Evolutionary conservation across 2,797 vertebrate genomes (phyloP).

Genomic region (Podarcis siculus): DNA sequence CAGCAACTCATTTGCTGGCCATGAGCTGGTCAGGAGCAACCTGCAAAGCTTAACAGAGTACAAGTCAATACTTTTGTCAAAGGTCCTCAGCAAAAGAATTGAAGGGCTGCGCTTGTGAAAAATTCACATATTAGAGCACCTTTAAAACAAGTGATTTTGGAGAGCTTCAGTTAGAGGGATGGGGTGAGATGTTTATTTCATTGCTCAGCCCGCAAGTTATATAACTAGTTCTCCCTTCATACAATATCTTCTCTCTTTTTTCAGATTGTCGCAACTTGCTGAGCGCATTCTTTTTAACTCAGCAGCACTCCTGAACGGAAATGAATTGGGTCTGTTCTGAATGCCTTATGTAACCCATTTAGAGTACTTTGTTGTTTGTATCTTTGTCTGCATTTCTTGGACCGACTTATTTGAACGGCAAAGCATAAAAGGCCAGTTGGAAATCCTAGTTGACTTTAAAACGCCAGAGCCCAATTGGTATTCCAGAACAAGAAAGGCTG

Average conservation of each 20-base stretch:
- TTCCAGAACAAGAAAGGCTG: constrained; percentile 67
- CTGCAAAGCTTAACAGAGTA: constrained; percentile 51
- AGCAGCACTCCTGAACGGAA: constrained; percentile 68
- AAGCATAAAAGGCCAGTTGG: constrained; percentile 69
- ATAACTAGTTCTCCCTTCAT: constrained; percentile 57
- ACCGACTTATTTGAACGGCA: constrained; percentile 68
- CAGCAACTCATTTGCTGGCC: no score
- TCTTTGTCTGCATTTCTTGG: constrained; percentile 72
- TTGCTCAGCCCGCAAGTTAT: constrained; percentile 18
- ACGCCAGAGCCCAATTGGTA: constrained; percentile 71
- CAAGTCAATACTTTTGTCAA: constrained; percentile 60
- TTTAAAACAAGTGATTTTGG: neutral
- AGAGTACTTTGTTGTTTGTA: constrained; percentile 70
- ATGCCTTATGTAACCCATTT: constrained; percentile 75
- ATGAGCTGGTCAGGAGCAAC: constrained; percentile 41
- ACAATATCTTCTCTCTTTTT: constrained; percentile 60
- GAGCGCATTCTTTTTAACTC: constrained; percentile 62
- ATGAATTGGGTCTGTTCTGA: constrained; percentile 70
- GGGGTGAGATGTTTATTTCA: neutral
- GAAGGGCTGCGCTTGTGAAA: neutral
- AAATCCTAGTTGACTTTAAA: constrained; percentile 71
- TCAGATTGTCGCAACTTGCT: constrained; percentile 60
- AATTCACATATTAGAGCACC: no score
- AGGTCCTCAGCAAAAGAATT: constrained; percentile 49
- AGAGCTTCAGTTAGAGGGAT: neutral